A percentile compares a stretch with the other conserved stretches of the same genome.
phyloP scores from a whole-genome alignment of 2,888 invertebrate genomes.

The Imbricaverruca yamaguchii region DNA sequence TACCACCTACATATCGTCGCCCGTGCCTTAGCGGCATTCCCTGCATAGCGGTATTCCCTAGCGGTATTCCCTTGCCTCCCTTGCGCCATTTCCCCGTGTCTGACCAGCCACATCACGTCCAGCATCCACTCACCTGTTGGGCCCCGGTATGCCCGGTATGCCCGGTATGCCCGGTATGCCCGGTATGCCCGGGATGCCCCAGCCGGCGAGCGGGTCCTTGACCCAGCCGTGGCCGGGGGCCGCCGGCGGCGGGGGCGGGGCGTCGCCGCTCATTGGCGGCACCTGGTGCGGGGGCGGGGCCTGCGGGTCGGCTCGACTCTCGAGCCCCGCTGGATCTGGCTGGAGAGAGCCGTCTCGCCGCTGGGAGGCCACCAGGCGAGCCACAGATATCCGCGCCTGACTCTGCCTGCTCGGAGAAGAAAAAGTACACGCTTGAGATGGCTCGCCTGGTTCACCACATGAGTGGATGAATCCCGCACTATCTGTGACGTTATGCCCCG shows the following conservation, averaged over 20 bases:
- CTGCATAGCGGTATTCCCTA: too few relatives aligned
- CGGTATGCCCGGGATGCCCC: background rate
- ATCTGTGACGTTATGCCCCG: too few relatives aligned
- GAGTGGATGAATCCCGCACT: too few relatives aligned
- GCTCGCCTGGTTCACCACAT: too few relatives aligned
- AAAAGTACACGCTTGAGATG: too few relatives aligned
- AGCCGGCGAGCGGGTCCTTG: background rate
- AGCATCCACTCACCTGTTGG: too few relatives aligned
- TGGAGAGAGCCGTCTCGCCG: background rate
- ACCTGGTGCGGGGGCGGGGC: background rate
- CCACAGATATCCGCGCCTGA: background rate
- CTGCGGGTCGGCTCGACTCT: background rate
- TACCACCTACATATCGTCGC: too few relatives aligned
- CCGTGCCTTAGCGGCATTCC: too few relatives aligned
- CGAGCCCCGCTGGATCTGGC: background rate
- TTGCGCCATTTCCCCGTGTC: too few relatives aligned
- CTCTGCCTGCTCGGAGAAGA: background rate
- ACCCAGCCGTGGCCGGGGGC: background rate
- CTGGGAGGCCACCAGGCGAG: background rate
- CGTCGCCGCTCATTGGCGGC: background rate
- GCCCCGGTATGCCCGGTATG: background rate
- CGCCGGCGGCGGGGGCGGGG: background rate
- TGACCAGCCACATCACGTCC: too few relatives aligned
- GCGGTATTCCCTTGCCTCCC: too few relatives aligned
- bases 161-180: background rate